Evolutionary conservation across 2,888 invertebrate species (phyloP).

Genomic region (Listrodromus nycthemerus): DNA sequence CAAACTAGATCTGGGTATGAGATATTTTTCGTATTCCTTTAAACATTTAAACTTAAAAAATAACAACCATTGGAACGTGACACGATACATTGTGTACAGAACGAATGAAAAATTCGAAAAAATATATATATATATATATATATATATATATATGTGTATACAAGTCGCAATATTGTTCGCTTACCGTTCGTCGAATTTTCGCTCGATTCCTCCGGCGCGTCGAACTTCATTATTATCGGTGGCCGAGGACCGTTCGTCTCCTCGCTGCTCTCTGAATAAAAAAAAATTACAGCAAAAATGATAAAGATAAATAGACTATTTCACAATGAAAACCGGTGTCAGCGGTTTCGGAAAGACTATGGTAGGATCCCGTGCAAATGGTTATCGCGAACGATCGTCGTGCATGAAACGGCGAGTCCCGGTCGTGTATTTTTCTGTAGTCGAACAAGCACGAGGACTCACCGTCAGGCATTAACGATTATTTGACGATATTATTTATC

Average conservation of each 20-base stretch:
- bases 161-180: slow-evolving; percentile 41
- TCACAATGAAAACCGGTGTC: slow-evolving; percentile 59
- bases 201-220: slow-evolving; percentile 77
- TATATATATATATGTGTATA: background rate
- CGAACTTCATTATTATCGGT: slow-evolving; percentile 78
- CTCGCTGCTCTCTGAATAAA: slow-evolving; percentile 75
- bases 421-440: slow-evolving; percentile 29
- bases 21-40: background rate
- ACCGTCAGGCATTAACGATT: slow-evolving; percentile 30
- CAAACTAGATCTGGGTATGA: background rate
- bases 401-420: background rate
- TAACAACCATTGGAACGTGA: background rate
- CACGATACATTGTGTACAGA: background rate
- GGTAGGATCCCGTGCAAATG: slow-evolving; percentile 43
- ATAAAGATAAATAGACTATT: slow-evolving; percentile 1
- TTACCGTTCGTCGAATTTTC: slow-evolving; percentile 77
- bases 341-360: slow-evolving; percentile 49
- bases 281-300: slow-evolving; percentile 55
- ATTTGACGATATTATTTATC: slow-evolving; percentile 45
- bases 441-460: background rate
- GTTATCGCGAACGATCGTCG: slow-evolving; percentile 51
- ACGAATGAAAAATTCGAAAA: background rate
- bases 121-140: background rate
- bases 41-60: background rate
- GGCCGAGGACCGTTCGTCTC: slow-evolving; percentile 75